Evolutionary conservation across 1,140 invertebrate genomes (phyloP), one percentile per base, ranked within the genome.

Genomic region (Hycleus phaleratus): DNA sequence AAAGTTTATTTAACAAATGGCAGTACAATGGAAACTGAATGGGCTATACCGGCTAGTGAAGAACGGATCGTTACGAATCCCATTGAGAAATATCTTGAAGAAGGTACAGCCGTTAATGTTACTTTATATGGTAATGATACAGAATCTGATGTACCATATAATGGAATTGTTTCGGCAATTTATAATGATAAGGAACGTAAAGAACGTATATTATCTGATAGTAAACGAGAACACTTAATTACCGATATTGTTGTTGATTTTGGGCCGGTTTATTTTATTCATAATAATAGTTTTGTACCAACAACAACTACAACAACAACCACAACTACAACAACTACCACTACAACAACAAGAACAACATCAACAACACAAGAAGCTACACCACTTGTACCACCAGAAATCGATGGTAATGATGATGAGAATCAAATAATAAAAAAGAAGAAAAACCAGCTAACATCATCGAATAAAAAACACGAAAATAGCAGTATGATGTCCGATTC

Each of bases 91-190:
- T 74, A 74, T 53, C 68, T 88, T 44, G 81, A 84, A 70, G 82
- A 86, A 3, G 87, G 87, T 38, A 90, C 88, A 0, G 88, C 82
- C 6, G 82, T 88, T 26, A 90, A 91, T 70, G 86, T 90, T 0
- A 88, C 85, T 1, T 74, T 92, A 3, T 76, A 72, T 38, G 88
- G 83, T 1, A 87, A 86, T 64, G 81, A 83, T 61, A 85, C 85
- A 0, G 82, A 84, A 43, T 77, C 80, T 46, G 87, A 90, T 58
- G 78, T 85, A 1, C 85, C 85, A 8, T 92, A 90, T 64, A 81
- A 76, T 0, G 88, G 81, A 8, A 82, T 81, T 51, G 72, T 92
- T 46, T 79, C 82, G 9, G 82, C 87, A 4, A 78, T 81, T 49
- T 91, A 90, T 68, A 79, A 82, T 56, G 85, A 88, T 51, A 75